Evolutionary conservation across 2,113 vertebrate genomes (phyloP), one percentile per base, ranked within the genome.

Genomic region (Chauna torquata): DNA sequence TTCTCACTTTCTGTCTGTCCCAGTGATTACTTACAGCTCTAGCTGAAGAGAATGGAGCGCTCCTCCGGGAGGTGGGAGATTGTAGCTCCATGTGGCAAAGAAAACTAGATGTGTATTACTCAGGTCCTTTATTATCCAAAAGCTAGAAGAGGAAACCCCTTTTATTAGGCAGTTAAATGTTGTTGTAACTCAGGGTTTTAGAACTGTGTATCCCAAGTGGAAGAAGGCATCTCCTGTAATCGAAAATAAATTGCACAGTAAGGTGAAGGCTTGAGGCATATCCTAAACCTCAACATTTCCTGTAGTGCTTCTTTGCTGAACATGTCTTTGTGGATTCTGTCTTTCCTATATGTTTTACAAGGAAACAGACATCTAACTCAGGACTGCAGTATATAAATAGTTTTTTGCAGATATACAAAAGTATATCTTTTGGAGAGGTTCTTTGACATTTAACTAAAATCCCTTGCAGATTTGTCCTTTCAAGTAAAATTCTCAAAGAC

Each of bases 1-100:
- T 96, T 91, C 82, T 45, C 78, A 72, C 82, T 91, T 94, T 82
- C 91, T 90, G 57, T 94, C 78, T 94, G 28, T 95, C 89, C 49
- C 45, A 45, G 71, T 93, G 94, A 94, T 93, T 97, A 82, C 82
- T 96, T 96, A 93, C 93, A 82, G 62, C 25, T 85, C 32, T 62
- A 68, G 15, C 62, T 82, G 49, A 70, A 82, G 66, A 93, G 70
- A 94, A 34, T 0, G 14, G 18, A 86, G 13, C 54, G 9, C 18
- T 85, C 91, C 66, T 82, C 45, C 72, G 75, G 70, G 84, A 88
- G 36, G 24, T 69, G 70, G 90, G 87, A 95, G 87, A 65, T 8
- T 36, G 36, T 61, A 64, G 49, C 61, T 82, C 44, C 36, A 38
- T 3, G 20, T 77, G 34, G 8, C 27, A 88, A 70, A 70, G 62